Evolutionary conservation across 2,888 invertebrate genomes (phyloP), one percentile per base, ranked within the genome.

Genomic region (Chymomyza fuscimana): DNA sequence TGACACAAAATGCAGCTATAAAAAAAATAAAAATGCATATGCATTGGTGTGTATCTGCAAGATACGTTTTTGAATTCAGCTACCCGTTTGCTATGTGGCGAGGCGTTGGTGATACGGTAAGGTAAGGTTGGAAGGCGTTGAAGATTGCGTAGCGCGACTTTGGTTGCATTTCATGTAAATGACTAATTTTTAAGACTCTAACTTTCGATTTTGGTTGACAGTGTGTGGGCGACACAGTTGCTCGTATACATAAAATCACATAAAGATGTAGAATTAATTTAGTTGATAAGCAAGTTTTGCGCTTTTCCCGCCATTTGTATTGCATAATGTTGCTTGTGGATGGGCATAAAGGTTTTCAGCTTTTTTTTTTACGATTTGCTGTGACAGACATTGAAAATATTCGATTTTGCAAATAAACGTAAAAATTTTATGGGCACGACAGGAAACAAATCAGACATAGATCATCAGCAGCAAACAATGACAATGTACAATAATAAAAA

Each of bases 361-460:
- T 32, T 63, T 63, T 64, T 63, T 64, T 54, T 64, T 16, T 60
- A 69, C 65, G 72, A 70, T 77, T 71, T 65, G 72, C 66, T 65
- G 67, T 70, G 68, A 69, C 70, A 79, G 76, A 73, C 78, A 79
- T 75, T 82, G 78, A 77, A 76, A 73, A 79, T 46, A 46, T 67
- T 72, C 69, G 64, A 71, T 65, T 73, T 22, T 51, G 51, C 65
- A 63, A 72, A 46, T 46, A 74, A 69, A 70, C 70, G 77, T 69
- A 72, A 75, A 74, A 65, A 32, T 32, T 72, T 73, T 79, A 79
- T 88, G 88, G 89, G 89, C 89, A 78, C 89, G 89, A 84, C 88
- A 89, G 89, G 89, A 89, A 89, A 78, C 83, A 80, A 83, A 88
- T 81, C 89, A 89, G 89, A 89, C 89, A 88, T 81, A 74, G 80